Conservation (phyloP, 1,140 invertebrate species). For the Pemphigus obesinymphae region DNA sequence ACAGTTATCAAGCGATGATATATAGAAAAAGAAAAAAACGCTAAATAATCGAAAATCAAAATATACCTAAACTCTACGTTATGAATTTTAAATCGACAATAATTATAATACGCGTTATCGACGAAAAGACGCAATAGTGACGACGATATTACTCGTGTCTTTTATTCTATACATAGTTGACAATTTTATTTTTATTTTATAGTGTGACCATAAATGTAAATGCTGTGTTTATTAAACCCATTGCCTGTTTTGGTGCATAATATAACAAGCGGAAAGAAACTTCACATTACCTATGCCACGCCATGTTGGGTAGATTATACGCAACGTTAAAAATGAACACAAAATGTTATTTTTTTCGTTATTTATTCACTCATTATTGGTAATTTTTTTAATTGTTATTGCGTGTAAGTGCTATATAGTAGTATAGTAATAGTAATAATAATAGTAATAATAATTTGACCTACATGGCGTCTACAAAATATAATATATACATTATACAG, state of each 20-base stretch:
- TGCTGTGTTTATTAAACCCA: neutral
- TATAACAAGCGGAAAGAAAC: neutral
- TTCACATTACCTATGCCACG: neutral
- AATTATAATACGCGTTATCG: no score
- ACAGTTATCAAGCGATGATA: no score
- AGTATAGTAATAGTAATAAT: neutral
- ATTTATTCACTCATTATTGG: neutral
- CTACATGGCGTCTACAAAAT: neutral
- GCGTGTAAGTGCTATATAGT: neutral
- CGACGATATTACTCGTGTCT: no score
- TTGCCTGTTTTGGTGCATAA: neutral
- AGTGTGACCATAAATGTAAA: neutral
- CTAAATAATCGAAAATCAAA: no score
- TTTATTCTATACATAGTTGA: no score
- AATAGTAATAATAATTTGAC: slow-evolving; percentile 2
- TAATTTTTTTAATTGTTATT: slow-evolving; percentile 6
- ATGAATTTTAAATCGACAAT: no score
- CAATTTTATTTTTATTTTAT: neutral
- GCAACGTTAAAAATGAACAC: no score
- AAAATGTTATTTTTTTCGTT: neutral
- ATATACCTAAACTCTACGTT: no score
- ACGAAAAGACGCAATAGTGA: no score
- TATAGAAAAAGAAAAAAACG: no score
- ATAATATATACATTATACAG: no score
- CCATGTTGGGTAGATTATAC: neutral